Base-by-base conservation (phyloP, 2,888 invertebrate genomes). In the Podabrus alpinus region DNA sequence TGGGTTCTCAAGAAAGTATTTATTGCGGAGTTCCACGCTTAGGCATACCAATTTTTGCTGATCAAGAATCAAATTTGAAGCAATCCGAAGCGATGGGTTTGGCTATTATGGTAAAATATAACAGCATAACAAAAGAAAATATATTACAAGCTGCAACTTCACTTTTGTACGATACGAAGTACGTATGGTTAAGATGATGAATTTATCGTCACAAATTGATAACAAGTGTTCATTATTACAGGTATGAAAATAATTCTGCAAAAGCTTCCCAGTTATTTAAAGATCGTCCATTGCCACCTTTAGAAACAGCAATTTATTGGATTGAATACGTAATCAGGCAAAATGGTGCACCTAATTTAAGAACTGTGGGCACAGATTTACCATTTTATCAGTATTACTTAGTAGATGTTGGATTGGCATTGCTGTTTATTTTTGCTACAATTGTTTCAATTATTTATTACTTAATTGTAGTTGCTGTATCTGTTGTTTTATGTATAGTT, bases 301-400 rank as follows among this genome's bases (percentile, higher is more conserved):
- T 92, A 75, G 91, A 92, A 24, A 90, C 90, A 19, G 91, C 91
- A 0, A 86, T 91, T 0, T 92, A 90, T 85, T 92, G 92, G 92
- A 89, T 90, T 68, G 92, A 92, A 83, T 91, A 92, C 79, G 90
- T 92, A 0, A 84, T 91, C 9, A 88, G 91, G 59, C 90, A 92
- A 79, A 88, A 89, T 72, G 91, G 91, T 0, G 90, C 90, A 0
- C 79, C 84, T 1, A 90, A 90, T 75, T 77, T 91, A 21, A 86
- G 89, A 60, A 89, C 89, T n/a, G 88, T 89, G 1, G 89, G 89
- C 0, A 84, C 89, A 1, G 89, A 90, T 72, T 83, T 90, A 13
- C 83, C 88, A 0, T 83, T 86, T 68, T 82, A 87, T 15, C 89
- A 90, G 88, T 73, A 76, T 15, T 25, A 17, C 21, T 24, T 73